A percentile compares a stretch with the other conserved stretches of the same genome.
phyloP scores from a whole-genome alignment of 2,888 invertebrate species.

The Monopis laevigella region DNA sequence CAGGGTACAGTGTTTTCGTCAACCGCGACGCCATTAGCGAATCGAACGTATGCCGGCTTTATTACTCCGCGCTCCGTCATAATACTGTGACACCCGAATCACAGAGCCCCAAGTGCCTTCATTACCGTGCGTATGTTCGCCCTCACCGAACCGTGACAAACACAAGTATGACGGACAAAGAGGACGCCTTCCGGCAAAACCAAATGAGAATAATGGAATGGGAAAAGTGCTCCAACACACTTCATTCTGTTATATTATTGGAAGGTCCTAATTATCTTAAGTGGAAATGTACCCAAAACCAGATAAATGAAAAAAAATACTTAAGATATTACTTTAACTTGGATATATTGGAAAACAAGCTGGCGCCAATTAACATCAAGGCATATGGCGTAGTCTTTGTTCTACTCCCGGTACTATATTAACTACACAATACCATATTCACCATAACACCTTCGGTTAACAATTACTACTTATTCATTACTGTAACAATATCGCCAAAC shows the following conservation, averaged over 20 bases:
- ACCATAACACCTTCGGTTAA: no score
- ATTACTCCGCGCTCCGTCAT: conserved; percentile 32
- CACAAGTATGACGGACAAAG: conserved; percentile 2
- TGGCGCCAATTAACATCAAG: no score
- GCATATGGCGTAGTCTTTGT: no score
- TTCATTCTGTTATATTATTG: neutral
- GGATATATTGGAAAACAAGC: no score
- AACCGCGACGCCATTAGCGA: conserved; percentile 37
- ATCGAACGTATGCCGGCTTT: conserved; percentile 50
- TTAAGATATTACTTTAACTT: no score
- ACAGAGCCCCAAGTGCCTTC: conserved; percentile 25
- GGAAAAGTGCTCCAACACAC: no score
- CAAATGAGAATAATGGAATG: conserved; percentile 3
- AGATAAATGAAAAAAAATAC: no score
- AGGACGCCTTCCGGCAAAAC: conserved; percentile 8
- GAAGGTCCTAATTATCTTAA: conserved; percentile 3
- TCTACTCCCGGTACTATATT: no score
- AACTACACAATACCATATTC: no score
- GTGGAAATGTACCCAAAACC: no score
- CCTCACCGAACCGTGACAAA: conserved; percentile 7
- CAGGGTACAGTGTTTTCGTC: conserved; percentile 23
- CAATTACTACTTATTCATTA: no score
- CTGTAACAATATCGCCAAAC: no score
- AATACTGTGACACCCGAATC: conserved; percentile 29
- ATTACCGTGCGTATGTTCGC: conserved; percentile 52